Conservation (phyloP, 92 coral and sea anemone genomes). For the Anthopleura xanthogrammica region DNA sequence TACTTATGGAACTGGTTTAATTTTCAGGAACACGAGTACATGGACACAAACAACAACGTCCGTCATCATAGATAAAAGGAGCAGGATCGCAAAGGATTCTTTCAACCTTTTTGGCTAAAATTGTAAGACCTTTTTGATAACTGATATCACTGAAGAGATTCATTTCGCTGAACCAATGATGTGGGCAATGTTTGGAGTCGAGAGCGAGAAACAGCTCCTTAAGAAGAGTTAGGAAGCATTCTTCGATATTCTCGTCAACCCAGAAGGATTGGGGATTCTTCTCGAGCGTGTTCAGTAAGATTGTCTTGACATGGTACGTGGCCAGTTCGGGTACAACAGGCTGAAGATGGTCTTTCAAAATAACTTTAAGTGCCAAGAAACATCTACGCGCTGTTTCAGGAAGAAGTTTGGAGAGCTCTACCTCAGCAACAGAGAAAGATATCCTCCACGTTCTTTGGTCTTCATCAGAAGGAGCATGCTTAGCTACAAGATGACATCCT, state of each 20-base stretch:
- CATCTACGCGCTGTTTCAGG: constrained; percentile 45
- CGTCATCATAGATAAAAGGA: too few species aligned
- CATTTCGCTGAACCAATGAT: constrained; percentile 21
- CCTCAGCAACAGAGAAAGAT: constrained; percentile 41
- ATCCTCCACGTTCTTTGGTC: constrained; percentile 38
- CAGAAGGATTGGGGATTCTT: constrained; percentile 31
- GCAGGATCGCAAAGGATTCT: too few species aligned
- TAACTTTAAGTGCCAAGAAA: constrained; percentile 44
- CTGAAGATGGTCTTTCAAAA: constrained; percentile 39
- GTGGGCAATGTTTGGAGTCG: constrained; percentile 13
- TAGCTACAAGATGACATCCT: constrained; percentile 52
- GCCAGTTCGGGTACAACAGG: constrained; percentile 21
- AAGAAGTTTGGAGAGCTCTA: background rate
- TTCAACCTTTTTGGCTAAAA: too few species aligned
- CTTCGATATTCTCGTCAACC: constrained; percentile 33
- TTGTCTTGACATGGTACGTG: constrained; percentile 45
- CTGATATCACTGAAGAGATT: too few species aligned
- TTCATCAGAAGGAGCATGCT: constrained; percentile 16
- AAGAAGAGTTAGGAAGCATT: constrained; percentile 31
- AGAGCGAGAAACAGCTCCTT: constrained; percentile 26
- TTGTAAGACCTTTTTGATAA: too few species aligned
- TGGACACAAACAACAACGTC: too few species aligned
- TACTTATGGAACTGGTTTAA: too few species aligned
- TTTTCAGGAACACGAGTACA: too few species aligned
- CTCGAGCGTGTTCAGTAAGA: constrained; percentile 44